Conservation (phyloP, 1,140 invertebrate genomes). For the Potamilus streckersoni region DNA sequence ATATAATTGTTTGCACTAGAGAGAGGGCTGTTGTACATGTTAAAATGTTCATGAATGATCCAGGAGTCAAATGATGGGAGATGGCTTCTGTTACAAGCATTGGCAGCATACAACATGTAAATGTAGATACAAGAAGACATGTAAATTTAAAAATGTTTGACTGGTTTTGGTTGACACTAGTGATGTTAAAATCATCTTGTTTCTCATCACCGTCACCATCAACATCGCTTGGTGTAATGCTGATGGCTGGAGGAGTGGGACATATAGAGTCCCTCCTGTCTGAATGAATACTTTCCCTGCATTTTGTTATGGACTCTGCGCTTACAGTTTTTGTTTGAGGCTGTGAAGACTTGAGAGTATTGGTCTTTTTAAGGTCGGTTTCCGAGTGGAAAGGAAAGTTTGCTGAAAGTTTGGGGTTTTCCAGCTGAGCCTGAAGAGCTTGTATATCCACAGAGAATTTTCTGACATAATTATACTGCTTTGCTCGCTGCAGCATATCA, state of each 20-base stretch:
- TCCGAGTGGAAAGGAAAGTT: constrained; percentile 59
- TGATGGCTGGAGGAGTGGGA: constrained; percentile 29
- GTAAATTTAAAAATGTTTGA: constrained; percentile 41
- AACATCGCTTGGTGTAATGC: constrained; percentile 19
- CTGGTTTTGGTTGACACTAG: constrained; percentile 25
- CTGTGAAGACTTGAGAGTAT: neutral
- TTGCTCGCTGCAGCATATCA: constrained; percentile 42
- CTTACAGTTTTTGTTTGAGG: neutral
- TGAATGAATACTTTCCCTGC: constrained; percentile 11
- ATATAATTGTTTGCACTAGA: constrained; percentile 55
- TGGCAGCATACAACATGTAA: constrained; percentile 49
- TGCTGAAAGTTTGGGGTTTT: constrained; percentile 62
- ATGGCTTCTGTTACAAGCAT: constrained; percentile 49
- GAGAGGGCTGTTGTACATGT: constrained; percentile 57
- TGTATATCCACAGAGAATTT: constrained; percentile 66
- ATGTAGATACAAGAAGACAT: constrained; percentile 47
- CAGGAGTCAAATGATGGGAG: constrained; percentile 31
- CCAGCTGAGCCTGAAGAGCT: constrained; percentile 63
- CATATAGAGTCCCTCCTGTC: constrained; percentile 20
- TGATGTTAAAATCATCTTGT: constrained; percentile 13
- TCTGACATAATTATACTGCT: constrained; percentile 63
- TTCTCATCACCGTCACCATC: constrained; percentile 6
- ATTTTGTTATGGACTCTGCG: constrained; percentile 6
- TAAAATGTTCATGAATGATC: constrained; percentile 48
- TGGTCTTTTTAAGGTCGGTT: constrained; percentile 20